A percentile compares a stretch with the other conserved stretches of the same genome.
These are phyloP conservation scores for Drosophila mauritiana DNA, from an alignment of 1,140 invertebrate species.

Conservation along the genomic window DNA sequence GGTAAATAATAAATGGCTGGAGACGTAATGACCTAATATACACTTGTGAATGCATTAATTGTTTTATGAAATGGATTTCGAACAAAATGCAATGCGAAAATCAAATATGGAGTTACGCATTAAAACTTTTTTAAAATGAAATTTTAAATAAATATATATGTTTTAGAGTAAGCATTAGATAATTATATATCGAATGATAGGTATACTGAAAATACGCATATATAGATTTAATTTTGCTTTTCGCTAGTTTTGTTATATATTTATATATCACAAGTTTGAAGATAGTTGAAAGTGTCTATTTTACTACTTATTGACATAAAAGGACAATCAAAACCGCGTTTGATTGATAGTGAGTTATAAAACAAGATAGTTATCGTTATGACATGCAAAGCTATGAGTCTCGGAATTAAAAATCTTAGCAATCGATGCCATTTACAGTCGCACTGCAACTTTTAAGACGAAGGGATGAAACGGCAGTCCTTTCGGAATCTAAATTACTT, in stretches of 20 bases:
- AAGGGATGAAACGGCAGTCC: constrained; percentile 19
- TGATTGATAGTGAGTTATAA: constrained; percentile 9
- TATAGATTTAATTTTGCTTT: constrained; percentile 16
- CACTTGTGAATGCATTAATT: constrained; percentile 6
- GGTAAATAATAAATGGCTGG: constrained; percentile 5
- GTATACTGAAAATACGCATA: constrained; percentile 18
- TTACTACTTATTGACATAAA: constrained; percentile 68
- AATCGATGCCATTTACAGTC: constrained; percentile 43
- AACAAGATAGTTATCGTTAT: constrained; percentile 8
- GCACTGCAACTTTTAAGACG: constrained; percentile 50
- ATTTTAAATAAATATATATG: constrained; percentile 1
- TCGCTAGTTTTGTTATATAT: constrained; percentile 42
- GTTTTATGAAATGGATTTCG: neutral
- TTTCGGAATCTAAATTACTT: constrained; percentile 15
- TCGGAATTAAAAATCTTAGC: constrained; percentile 12
- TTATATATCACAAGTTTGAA: constrained; percentile 80
- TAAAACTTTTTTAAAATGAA: constrained; percentile 4
- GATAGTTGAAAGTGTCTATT: constrained; percentile 72
- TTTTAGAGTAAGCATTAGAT: constrained; percentile 3
- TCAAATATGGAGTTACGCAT: neutral
- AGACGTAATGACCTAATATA: constrained; percentile 17
- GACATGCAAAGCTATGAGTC: constrained; percentile 17
- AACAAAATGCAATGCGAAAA: neutral
- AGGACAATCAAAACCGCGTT: constrained; percentile 14
- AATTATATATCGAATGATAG: constrained; percentile 4